Evolutionary conservation across 2,113 vertebrate genomes (phyloP).

Genomic region (Meleagris gallopavo): DNA sequence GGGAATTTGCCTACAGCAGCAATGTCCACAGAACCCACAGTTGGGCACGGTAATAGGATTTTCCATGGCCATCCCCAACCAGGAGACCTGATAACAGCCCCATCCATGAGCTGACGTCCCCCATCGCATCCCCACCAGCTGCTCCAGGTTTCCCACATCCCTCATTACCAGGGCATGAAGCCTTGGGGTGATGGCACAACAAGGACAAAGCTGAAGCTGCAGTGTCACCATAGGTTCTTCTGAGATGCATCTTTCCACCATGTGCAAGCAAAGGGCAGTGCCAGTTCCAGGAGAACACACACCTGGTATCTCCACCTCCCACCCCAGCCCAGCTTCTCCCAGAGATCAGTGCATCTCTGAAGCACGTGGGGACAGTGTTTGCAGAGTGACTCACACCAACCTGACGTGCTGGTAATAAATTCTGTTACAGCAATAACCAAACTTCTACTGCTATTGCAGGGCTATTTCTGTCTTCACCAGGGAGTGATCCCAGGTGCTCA

Average conservation of each 20-base stretch:
- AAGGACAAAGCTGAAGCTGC: neutral
- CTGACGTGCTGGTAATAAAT: neutral
- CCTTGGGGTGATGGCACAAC: neutral
- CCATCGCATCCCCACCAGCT: neutral
- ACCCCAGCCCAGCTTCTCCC: neutral
- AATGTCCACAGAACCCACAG: accelerated
- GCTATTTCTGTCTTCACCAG: neutral
- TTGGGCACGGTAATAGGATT: neutral
- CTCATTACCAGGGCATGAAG: neutral
- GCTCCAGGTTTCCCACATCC: neutral
- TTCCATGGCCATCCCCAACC: neutral
- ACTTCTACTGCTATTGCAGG: neutral
- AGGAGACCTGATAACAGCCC: neutral
- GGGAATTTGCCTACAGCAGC: neutral
- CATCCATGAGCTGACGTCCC: accelerated
- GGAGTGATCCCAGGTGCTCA: neutral
- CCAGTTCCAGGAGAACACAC: neutral
- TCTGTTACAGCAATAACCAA: neutral
- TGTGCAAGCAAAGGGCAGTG: neutral
- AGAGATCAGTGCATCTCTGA: accelerated
- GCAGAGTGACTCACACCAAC: neutral
- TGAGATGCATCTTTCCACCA: neutral
- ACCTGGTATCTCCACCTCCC: neutral
- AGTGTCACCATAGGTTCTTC: neutral
- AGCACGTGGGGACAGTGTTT: neutral